Conservation (phyloP, 2,113 vertebrate genomes). For the Poeciliopsis turrubarensis region DNA sequence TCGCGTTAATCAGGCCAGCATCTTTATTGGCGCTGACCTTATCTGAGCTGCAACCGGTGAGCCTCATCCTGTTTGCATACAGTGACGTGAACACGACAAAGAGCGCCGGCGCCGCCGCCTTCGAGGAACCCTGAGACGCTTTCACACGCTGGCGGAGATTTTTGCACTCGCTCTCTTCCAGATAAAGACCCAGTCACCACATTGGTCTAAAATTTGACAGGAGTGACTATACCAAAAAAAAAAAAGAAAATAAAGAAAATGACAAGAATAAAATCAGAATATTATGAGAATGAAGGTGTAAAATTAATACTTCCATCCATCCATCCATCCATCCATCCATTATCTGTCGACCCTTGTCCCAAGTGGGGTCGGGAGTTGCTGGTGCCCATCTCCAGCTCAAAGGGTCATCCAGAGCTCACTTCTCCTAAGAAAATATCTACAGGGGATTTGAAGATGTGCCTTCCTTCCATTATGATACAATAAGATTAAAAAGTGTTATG, state of each 20-base stretch:
- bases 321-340: no score
- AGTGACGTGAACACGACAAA: constrained; percentile 18
- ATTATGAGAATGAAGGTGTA: no score
- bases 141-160: constrained; percentile 25
- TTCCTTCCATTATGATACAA: neutral
- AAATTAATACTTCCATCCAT: no score
- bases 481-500: neutral
- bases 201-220: no score
- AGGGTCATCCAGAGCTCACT: no score
- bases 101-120: no score
- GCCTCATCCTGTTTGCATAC: constrained; percentile 66
- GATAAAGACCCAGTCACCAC: neutral
- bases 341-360: no score
- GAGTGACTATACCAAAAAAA: no score
- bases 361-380: no score
- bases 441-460: neutral
- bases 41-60: constrained; percentile 53
- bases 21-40: constrained; percentile 60
- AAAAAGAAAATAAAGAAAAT: no score
- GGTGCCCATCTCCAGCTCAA: no score
- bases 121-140: neutral
- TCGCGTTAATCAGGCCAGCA: constrained; percentile 59
- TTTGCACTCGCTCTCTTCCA: constrained; percentile 48
- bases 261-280: no score
- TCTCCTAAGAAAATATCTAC: neutral